A percentile compares a stretch with the other conserved stretches of the same genome.
phyloP scores from a whole-genome alignment of 2,113 vertebrate species.

The Odocoileus hemionus region DNA sequence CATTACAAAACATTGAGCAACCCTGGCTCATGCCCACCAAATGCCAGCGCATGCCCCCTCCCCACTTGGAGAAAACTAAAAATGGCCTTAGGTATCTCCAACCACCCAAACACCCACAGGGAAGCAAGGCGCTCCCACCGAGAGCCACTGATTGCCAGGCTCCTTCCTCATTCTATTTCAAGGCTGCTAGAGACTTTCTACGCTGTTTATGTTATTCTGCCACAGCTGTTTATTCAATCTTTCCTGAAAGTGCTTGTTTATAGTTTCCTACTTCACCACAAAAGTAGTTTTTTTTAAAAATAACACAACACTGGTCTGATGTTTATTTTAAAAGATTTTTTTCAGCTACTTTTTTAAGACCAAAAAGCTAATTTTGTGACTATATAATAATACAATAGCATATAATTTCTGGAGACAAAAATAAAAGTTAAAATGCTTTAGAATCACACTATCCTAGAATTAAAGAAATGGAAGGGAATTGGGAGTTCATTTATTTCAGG shows the following conservation, averaged over 20 bases:
- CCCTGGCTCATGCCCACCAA: neutral
- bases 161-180: neutral
- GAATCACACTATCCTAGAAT: slow-evolving; percentile 31
- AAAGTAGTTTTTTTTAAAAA: slow-evolving; percentile 40
- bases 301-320: slow-evolving; percentile 15
- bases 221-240: neutral
- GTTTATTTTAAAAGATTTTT: slow-evolving; percentile 27
- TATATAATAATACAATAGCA: neutral
- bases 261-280: neutral
- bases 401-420: slow-evolving; percentile 45
- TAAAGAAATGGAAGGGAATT: neutral
- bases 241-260: slow-evolving; percentile 29
- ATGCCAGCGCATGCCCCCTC: neutral
- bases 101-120: slow-evolving; percentile 2
- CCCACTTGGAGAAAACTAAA: neutral
- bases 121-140: neutral
- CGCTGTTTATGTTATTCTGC: neutral
- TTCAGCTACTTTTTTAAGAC: neutral
- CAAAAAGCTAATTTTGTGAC: slow-evolving; percentile 20
- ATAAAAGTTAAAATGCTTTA: slow-evolving; percentile 20
- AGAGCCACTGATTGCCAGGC: neutral
- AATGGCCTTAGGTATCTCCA: neutral
- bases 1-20: neutral
- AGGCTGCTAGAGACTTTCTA: neutral
- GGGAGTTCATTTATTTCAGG: neutral